These are phyloP conservation scores for Listrodromus nycthemerus DNA, from an alignment of 2,888 invertebrate genomes.

Conservation along the genomic window DNA sequence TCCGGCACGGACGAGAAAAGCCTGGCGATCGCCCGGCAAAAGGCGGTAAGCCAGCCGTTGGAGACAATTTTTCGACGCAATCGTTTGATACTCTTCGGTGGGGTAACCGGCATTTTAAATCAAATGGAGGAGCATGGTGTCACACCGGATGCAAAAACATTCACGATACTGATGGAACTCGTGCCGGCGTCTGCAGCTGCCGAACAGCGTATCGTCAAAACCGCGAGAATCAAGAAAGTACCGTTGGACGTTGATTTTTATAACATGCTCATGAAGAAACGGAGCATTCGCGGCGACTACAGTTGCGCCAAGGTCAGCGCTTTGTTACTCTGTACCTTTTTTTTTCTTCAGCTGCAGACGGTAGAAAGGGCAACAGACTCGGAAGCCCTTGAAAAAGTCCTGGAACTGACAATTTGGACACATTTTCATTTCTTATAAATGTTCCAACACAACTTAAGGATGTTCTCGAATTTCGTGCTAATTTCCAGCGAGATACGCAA, in stretches of 20 bases:
- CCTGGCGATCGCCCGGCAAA: not conserved
- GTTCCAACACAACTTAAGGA: no score
- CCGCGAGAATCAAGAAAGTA: conserved; percentile 87
- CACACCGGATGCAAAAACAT: conserved; percentile 91
- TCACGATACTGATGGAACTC: conserved; percentile 91
- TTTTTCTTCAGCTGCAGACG: no score
- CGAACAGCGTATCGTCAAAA: conserved; percentile 89
- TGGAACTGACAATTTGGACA: no score
- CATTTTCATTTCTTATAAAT: no score
- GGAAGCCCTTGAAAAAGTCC: no score
- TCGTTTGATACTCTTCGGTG: conserved; percentile 92
- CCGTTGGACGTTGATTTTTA: conserved; percentile 93
- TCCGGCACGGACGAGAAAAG: not conserved
- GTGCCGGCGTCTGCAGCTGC: conserved; percentile 88
- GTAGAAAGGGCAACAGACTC: not conserved
- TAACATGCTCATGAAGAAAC: conserved; percentile 93
- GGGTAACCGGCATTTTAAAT: conserved; percentile 90
- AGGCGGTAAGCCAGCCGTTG: conserved; percentile 47
- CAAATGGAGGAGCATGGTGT: conserved; percentile 90
- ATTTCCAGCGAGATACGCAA: no score
- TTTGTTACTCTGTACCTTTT: not conserved
- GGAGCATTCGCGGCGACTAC: conserved; percentile 90
- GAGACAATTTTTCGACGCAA: conserved; percentile 85
- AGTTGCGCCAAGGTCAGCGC: conserved; percentile 89
- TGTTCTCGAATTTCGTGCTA: no score